Base-by-base conservation (phyloP, 2,113 vertebrate species). In the Paratilapia polleni region DNA sequence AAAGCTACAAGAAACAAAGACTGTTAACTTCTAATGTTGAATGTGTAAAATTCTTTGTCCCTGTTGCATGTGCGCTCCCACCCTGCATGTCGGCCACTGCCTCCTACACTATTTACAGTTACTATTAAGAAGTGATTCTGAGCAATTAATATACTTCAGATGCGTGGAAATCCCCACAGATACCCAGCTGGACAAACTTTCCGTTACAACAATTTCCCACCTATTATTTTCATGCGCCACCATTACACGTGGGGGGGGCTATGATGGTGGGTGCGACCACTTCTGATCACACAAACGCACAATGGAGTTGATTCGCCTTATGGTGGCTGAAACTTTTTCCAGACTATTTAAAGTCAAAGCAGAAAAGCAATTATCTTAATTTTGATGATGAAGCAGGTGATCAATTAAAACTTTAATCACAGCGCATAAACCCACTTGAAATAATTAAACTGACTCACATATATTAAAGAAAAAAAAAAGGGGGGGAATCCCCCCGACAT, bases 351-450 rank as follows among this genome's bases (percentile, higher is more conserved):
- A 73, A 73, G 26, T 3, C 26, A 73, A 31, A 24, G 43, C 43
- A 31, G 17, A 73, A 52, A 31, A 52, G 0, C 6, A 4, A 2
- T 13, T 47, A 1, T 17, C 5, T 17, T 49, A 8, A 2, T 20
- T 19, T 49, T 52, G 43, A 24, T 5, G 66, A 17, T 52, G 10
- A 70, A 73, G 43, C 43, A 73, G 17, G 17, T 19, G 10, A 4
- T 31, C 10, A 31, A 31, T 31, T 73, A 52, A 31, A 70, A 52
- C 10, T n/a, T 34, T n/a, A 73, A 70, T 26, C 10, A 31, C n/a
- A n/a, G n/a, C n/a, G 28, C 28, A 31, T 8, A 70, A 31, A 70
- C 19, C 28, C 28, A 6, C 24, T 70, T 52, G 0, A 8, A 54
- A 54, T 34, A 2, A 73, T 14, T 54, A 52, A 54, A 73, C 6